Conservation (phyloP, 2,888 invertebrate genomes). For the Hypomecis punctinalis region DNA sequence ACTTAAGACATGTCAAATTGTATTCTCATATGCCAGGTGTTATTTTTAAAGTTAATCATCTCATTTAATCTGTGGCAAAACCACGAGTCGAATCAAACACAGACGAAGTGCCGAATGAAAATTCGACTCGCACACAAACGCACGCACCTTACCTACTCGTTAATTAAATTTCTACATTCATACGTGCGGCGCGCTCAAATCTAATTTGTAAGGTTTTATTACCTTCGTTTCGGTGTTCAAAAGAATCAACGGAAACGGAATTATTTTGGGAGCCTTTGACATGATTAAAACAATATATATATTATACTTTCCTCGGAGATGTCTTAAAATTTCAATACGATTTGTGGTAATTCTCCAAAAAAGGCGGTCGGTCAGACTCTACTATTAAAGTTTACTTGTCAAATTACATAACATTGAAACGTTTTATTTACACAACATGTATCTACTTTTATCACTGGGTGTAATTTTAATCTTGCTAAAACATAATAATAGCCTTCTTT, state of each 20-base stretch:
- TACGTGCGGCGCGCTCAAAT: slow-evolving; percentile 49
- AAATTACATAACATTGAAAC: too few species aligned
- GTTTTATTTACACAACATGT: too few species aligned
- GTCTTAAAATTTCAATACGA: neutral
- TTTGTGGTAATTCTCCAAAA: neutral
- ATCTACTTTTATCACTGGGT: too few species aligned
- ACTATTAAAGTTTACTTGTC: too few species aligned
- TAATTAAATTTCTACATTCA: slow-evolving; percentile 57
- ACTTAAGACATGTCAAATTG: too few species aligned
- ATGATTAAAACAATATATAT: slow-evolving; percentile 16
- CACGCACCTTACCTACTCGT: slow-evolving; percentile 35
- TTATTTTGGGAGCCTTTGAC: slow-evolving; percentile 1
- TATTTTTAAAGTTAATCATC: neutral
- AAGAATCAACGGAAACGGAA: slow-evolving; percentile 10
- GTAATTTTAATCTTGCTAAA: too few species aligned
- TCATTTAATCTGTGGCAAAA: neutral
- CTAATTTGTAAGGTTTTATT: slow-evolving; percentile 56
- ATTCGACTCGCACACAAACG: slow-evolving; percentile 46
- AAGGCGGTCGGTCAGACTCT: neutral
- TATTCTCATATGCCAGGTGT: too few species aligned
- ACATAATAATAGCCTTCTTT: too few species aligned
- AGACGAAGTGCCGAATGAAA: slow-evolving; percentile 44
- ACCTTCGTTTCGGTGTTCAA: slow-evolving; percentile 33
- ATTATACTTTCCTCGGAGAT: neutral
- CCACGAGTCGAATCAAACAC: slow-evolving; percentile 45